Percentiles rank a stretch among this genome's conserved stretches.
Conservation (phyloP, 2,888 invertebrate species). For the Nemoura dubitans region DNA sequence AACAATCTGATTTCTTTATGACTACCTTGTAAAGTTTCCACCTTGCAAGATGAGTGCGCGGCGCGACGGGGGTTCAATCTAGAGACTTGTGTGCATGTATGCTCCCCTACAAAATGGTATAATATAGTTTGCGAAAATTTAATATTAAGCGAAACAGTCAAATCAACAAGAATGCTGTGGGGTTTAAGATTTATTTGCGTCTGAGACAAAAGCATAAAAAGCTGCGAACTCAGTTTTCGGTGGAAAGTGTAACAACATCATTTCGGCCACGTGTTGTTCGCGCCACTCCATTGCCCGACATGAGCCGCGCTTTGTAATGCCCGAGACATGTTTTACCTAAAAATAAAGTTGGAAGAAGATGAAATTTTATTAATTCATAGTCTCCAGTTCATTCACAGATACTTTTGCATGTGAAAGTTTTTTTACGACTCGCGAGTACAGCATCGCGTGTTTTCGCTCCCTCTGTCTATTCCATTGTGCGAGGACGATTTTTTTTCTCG, state of each 20-base stretch:
- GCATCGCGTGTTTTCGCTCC: slow-evolving; percentile 16
- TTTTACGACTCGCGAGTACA: neutral
- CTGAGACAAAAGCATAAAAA: neutral
- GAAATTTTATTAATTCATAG: slow-evolving; percentile 35
- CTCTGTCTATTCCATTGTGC: neutral
- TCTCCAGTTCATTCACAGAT: slow-evolving; percentile 27
- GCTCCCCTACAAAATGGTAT: neutral
- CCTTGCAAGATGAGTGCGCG: neutral
- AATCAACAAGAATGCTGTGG: neutral
- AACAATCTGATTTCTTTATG: neutral
- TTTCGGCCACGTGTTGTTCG: neutral
- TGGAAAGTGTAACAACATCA: neutral
- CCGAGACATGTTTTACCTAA: slow-evolving; percentile 2
- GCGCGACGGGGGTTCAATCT: neutral
- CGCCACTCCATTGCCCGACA: neutral
- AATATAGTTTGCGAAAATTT: neutral
- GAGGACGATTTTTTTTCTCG: neutral
- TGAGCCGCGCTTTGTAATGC: neutral
- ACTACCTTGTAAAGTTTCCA: neutral
- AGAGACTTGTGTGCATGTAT: neutral
- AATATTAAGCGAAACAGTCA: slow-evolving; percentile 2
- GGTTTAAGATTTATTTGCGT: neutral
- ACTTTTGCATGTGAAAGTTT: slow-evolving; percentile 18
- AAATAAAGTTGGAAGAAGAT: slow-evolving; percentile 14
- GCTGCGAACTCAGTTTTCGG: neutral